Conservation (phyloP, 1,140 invertebrate species). For the Lutraria rhynchaena region DNA sequence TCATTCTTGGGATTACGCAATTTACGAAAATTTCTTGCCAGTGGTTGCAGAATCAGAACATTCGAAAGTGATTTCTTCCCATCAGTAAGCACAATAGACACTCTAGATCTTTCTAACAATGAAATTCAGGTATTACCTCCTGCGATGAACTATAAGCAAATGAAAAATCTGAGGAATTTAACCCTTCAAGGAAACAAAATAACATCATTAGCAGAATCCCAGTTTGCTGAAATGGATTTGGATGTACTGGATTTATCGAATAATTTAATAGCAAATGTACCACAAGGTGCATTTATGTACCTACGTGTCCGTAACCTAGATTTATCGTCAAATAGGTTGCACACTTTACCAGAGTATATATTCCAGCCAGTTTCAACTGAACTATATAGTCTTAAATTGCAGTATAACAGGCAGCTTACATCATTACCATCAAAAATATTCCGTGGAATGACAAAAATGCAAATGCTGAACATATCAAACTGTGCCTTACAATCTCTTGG, state of each 20-base stretch:
- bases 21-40: conserved; percentile 15
- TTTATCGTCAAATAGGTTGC: conserved; percentile 37
- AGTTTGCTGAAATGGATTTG: conserved; percentile 45
- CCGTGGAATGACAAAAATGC: conserved; percentile 19
- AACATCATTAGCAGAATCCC: conserved; percentile 15
- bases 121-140: conserved; percentile 17
- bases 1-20: conserved; percentile 36
- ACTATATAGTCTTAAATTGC: conserved; percentile 43
- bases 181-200: conserved; percentile 33
- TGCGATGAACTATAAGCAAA: conserved; percentile 7
- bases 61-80: conserved; percentile 47
- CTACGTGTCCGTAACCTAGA: conserved; percentile 39
- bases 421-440: conserved; percentile 21
- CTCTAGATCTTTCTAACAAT: conserved; percentile 50
- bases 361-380: conserved; percentile 37
- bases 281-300: conserved; percentile 26
- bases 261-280: conserved; percentile 30
- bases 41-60: conserved; percentile 30
- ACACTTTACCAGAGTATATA: not conserved
- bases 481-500: conserved; percentile 17
- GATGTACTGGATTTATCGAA: conserved; percentile 38
- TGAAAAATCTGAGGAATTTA: conserved; percentile 37
- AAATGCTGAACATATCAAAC: conserved; percentile 38
- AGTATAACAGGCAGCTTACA: conserved; percentile 19
- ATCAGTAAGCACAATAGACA: conserved; percentile 16